Base-by-base conservation (phyloP, 2,113 vertebrate genomes). In the Pontoporia blainvillei region DNA sequence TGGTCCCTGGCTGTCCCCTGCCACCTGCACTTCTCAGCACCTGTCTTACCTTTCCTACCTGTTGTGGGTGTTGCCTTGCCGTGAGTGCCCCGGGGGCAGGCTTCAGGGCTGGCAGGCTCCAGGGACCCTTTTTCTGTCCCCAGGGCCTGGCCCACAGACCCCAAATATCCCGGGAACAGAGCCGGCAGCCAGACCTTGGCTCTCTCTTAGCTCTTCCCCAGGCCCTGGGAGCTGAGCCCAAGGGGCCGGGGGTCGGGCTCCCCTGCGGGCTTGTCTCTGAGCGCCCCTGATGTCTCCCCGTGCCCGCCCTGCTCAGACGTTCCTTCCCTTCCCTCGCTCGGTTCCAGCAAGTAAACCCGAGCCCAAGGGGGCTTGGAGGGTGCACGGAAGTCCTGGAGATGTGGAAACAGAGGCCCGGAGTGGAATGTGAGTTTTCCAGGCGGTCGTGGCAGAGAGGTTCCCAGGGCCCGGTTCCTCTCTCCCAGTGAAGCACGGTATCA, bases 371-470 rank as follows among this genome's bases (percentile, higher is more conserved):
- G 3, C 49, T 54, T 64, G 46, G n/a, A 41, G 27, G 36, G 21
- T 66, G 76, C 29, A 2, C 0, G 1, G 4, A 10, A 18, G 2
- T 18, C 3, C 9, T 18, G 20, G 62, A 75, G 21, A 13, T 5
- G 3, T 46, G 73, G 73, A 61, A 29, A 52, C 52, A 0, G 0
- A 39, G 52, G 64, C 54, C 52, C 34, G 14, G n/a, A 18, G 34
- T 17, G 31, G 13, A 27, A 62, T 23, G 20, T 4, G 39, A 39
- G 31, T 34, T 61, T 34, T 59, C 39, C 25, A 17, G 23, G 34
- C 5, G 8, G n/a, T n/a, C 13, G 1, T 3, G 34, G 25, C 73
- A 49, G 23, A 39, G 46, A 36, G 27, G 59, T 12, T 78, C 49
- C 14, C 71, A 23, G 69, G 62, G 36, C 21, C 46, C 2, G 0